A percentile compares a stretch with the other conserved stretches of the same genome.
Evolutionary conservation across 2,888 invertebrate genomes (phyloP).

Genomic region (Sinhomidia bicolor): DNA sequence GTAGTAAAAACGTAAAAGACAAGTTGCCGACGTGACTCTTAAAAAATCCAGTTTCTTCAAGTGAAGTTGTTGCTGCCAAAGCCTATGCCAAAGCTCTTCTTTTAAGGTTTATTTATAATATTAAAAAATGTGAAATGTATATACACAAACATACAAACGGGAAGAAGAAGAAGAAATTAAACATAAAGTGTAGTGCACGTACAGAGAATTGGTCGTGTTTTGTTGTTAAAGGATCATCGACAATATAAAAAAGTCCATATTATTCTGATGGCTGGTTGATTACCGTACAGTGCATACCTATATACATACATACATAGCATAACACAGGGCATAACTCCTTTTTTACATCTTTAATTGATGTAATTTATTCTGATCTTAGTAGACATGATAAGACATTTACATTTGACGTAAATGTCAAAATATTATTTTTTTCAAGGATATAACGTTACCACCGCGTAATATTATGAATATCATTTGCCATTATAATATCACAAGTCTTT

Average conservation of each 20-base stretch:
- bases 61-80: neutral
- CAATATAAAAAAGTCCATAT: neutral
- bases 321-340: neutral
- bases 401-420: slow-evolving; percentile 71
- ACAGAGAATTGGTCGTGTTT: slow-evolving; percentile 11
- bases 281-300: too few relatives aligned
- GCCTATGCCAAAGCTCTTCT: neutral
- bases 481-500: neutral
- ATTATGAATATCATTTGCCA: slow-evolving; percentile 29
- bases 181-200: neutral
- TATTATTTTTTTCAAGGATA: slow-evolving; percentile 51
- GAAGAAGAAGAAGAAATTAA: neutral
- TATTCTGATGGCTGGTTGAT: neutral
- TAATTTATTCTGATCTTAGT: slow-evolving; percentile 59
- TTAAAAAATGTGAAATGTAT: neutral
- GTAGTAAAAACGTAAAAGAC: slow-evolving; percentile 42
- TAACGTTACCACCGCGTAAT: slow-evolving; percentile 32
- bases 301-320: too few relatives aligned
- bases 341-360: slow-evolving; percentile 52
- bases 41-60: slow-evolving; percentile 48
- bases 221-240: neutral
- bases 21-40: slow-evolving; percentile 48
- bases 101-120: neutral
- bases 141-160: neutral
- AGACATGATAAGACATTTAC: slow-evolving; percentile 65